Conservation (phyloP, 1,140 invertebrate species). For the Tenebrio molitor region DNA sequence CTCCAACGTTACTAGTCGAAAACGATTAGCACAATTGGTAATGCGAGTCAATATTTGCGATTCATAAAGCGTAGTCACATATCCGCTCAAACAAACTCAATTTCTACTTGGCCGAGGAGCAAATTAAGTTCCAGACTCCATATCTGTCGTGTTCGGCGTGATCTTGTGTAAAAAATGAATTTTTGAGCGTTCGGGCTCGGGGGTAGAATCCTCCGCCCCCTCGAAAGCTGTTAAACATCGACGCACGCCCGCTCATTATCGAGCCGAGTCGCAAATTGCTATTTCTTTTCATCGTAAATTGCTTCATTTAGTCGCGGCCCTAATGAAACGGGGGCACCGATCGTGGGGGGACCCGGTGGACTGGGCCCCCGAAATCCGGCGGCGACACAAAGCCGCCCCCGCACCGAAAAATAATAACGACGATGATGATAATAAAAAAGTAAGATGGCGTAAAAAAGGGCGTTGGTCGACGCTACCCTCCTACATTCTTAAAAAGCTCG, state of each 20-base stretch:
- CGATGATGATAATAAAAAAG: constrained; percentile 49
- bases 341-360: constrained; percentile 14
- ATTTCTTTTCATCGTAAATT: constrained; percentile 57
- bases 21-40: constrained; percentile 7
- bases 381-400: background rate
- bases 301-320: constrained; percentile 53
- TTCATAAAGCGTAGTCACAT: constrained; percentile 6
- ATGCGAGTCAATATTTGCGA: constrained; percentile 25
- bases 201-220: background rate
- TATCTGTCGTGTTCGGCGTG: background rate
- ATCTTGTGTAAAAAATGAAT: constrained; percentile 6
- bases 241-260: constrained; percentile 52
- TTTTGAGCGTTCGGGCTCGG: background rate
- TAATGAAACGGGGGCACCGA: constrained; percentile 50
- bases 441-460: constrained; percentile 60
- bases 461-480: constrained; percentile 55
- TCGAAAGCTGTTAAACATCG: constrained; percentile 45
- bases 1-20: background rate
- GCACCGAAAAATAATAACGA: constrained; percentile 6
- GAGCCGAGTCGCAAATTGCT: constrained; percentile 54
- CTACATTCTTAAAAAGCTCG: constrained; percentile 60
- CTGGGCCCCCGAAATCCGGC: background rate
- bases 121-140: background rate
- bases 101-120: background rate
- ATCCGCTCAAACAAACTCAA: constrained; percentile 2